Base-by-base conservation (phyloP, 2,888 invertebrate genomes). In the Agrotis ipsilon region DNA sequence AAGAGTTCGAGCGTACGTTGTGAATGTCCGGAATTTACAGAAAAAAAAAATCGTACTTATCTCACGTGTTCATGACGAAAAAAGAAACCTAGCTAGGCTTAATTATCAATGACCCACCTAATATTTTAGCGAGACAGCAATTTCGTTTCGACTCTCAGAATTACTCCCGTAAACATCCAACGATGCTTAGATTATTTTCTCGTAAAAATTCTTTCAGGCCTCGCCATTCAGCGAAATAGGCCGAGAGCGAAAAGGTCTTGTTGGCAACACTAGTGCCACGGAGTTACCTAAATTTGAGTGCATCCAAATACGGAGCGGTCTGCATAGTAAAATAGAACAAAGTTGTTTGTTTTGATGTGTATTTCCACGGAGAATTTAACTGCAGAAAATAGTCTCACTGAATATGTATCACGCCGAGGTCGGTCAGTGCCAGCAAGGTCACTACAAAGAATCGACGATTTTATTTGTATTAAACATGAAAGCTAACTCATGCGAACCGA, bases 361-460 rank as follows among this genome's bases (percentile, higher is more conserved):
- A 67, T 58, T 72, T 82, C 72, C 57, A 65, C 68, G 24, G 46
- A 73, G 52, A 70, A 81, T 72, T 78, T 82, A 68, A 80, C 69
- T 74, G 63, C 70, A 68, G 72, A 64, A n/a, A n/a, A 75, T 74
- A 75, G 78, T 82, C 89, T 92, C 89, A 91, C 92, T 93, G 92
- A 93, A 92, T 93, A 93, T 94, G 92, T 88, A 93, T 90, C 88
- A 84, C 72, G 61, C 68, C 90, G 89, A 93, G 93, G 94, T 92
- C 94, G 93, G 92, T 91, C 92, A 92, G 86, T 92, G 91, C 85
- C 91, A 91, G 89, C 91, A 94, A 93, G 93, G 93, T 93, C 89
- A 91, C 72, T 66, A 74, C 76, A 76, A 77, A 80, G 74, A 84
- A 86, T 86, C 81, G 73, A 80, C 78, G 32, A 72, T 67, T 70